Evolutionary conservation across 2,113 vertebrate species (phyloP).

Genomic region (Noturus placidus): DNA sequence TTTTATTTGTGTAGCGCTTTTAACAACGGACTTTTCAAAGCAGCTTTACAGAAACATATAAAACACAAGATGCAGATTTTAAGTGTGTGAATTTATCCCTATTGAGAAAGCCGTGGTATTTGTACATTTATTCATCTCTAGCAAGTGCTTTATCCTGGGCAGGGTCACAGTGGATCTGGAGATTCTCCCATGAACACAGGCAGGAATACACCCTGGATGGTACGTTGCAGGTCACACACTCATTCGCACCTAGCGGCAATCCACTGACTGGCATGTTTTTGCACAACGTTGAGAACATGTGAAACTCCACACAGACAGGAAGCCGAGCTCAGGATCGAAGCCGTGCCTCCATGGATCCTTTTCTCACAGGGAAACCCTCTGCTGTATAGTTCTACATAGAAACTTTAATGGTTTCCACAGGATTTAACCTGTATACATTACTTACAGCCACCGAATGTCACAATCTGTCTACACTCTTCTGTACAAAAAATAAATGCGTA

Average conservation of each 20-base stretch:
- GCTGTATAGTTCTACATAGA: not conserved
- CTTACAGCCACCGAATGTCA: slow-evolving; percentile 1
- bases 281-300: not conserved
- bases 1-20: too few species aligned
- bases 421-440: not conserved
- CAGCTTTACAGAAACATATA: too few species aligned
- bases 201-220: not conserved
- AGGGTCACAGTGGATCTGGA: not conserved
- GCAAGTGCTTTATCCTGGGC: not conserved
- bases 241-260: not conserved
- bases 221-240: not conserved
- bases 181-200: not conserved
- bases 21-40: too few species aligned
- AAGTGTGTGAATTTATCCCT: too few species aligned
- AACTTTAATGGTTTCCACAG: not conserved
- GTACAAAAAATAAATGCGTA: too few species aligned
- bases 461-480: not conserved
- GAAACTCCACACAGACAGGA: not conserved
- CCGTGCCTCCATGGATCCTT: not conserved
- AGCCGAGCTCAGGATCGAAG: not conserved
- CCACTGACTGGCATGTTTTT: not conserved
- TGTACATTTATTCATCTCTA: not conserved
- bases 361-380: not conserved
- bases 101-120: too few species aligned
- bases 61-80: too few species aligned